Base-by-base conservation (phyloP, 2,888 invertebrate genomes). In the Drosophila ustulata region DNA sequence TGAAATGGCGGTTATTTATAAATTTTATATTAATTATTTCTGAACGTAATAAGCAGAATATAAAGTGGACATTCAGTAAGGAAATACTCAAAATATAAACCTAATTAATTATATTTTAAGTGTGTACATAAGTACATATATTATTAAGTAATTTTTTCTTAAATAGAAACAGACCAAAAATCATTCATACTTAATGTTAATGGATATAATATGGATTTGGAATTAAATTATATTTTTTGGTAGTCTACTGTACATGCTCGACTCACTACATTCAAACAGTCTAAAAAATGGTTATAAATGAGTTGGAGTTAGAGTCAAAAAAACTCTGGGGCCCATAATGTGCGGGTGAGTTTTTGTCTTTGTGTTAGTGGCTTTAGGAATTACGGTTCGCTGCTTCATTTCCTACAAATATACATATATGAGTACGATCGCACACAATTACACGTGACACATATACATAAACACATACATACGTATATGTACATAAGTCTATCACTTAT, bases 361-460 rank as follows among this genome's bases (percentile, higher is more conserved):
- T 80, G 77, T 78, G 65, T 65, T 80, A 32, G 78, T 70, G 63
- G 66, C 61, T 65, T 58, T 56, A 76, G 78, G 78, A 78, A 73
- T 73, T 80, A 78, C 78, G 78, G 80, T 78, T 70, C 78, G 78
- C 47, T 78, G 80, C 75, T 47, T 67, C 68, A 65, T 69, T 78
- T 80, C 73, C 77, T 76, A 78, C 58, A 78, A 64, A 62, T 64
- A 56, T 37, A 57, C 32, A 59, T 37, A 57, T 39, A 59, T 37
- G 50, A 51, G 46, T 55, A 55, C 55, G 50, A 43, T 52, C 45
- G 34, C 52, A 45, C 34, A 52, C 26, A 51, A 32, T 32, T 25
- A 8, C 13, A 9, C 13, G 34, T 25, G n/a, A 41, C 2, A 25
- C 43, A 30, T 28, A 7, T 30, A 30, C 28, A 57, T 18, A 11